phyloP scores from a whole-genome alignment of 2,797 vertebrate genomes.

The Sebastes taczanowskii region DNA sequence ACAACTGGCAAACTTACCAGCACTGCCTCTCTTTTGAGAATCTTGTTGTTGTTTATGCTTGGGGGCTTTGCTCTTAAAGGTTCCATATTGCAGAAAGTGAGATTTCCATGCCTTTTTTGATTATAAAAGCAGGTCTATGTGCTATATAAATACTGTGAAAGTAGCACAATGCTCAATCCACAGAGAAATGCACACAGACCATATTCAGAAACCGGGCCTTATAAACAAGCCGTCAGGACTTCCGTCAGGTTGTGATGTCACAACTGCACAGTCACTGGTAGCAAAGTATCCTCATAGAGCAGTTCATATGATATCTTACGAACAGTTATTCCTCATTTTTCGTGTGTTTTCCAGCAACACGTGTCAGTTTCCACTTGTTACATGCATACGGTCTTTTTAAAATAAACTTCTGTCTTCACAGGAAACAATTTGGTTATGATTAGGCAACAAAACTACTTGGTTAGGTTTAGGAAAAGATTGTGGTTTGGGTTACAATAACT shows the following conservation, averaged over 20 bases:
- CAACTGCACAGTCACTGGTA: not conserved
- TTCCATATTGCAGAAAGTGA: not conserved
- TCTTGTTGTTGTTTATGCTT: conserved; percentile 50
- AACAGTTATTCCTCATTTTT: not conserved
- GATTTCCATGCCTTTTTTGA: not conserved
- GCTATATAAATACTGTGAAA: not conserved
- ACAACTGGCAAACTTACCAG: not conserved
- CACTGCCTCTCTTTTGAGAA: not conserved
- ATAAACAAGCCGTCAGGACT: not conserved
- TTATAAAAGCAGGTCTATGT: not conserved
- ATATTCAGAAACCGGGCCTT: not conserved
- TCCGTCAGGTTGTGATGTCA: not conserved
- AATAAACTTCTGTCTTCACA: no score
- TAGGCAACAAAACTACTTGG: no score
- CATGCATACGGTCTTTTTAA: no score
- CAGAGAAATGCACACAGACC: not conserved
- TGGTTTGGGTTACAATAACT: no score
- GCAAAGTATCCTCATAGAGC: not conserved
- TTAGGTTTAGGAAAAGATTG: no score
- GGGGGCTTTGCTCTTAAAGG: conserved; percentile 25
- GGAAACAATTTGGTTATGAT: no score
- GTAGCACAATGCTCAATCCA: not conserved
- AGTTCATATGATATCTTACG: not conserved
- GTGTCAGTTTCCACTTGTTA: no score
- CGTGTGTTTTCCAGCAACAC: no score